Percentiles rank a stretch among this genome's conserved stretches.
These are phyloP conservation scores for Acanthacorydalis orientalis DNA, from an alignment of 2,888 invertebrate genomes.

Conservation along the genomic window DNA sequence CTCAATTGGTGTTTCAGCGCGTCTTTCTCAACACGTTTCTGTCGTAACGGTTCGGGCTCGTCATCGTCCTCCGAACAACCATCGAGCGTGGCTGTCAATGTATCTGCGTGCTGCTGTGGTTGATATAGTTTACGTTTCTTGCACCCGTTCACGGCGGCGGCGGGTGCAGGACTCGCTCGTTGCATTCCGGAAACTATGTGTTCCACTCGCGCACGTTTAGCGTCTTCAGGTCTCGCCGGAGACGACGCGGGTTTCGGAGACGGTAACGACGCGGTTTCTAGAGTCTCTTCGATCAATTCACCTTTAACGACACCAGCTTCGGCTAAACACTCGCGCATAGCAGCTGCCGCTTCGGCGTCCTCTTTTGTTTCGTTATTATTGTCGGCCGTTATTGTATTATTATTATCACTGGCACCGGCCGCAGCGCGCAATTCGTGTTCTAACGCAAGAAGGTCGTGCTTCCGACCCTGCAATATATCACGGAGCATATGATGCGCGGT, in stretches of 20 bases:
- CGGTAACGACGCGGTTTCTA: conserved; percentile 43
- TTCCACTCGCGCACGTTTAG: conserved; percentile 86
- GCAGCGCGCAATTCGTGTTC: conserved; percentile 46
- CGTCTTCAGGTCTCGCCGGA: conserved; percentile 42
- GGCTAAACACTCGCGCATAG: conserved; percentile 42
- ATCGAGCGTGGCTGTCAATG: conserved; percentile 27
- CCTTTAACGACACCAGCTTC: conserved; percentile 38
- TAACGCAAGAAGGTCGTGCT: conserved; percentile 56
- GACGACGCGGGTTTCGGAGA: conserved; percentile 38
- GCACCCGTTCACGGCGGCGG: conserved; percentile 66
- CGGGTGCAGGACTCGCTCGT: conserved; percentile 66
- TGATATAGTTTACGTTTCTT: conserved; percentile 92
- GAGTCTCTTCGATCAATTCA: conserved; percentile 40
- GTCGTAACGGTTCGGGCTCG: conserved; percentile 59
- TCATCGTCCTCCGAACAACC: conserved; percentile 54
- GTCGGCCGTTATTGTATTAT: conserved; percentile 28
- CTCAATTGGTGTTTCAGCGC: conserved; percentile 71
- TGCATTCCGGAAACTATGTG: conserved; percentile 85
- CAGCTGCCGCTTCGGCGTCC: conserved; percentile 26
- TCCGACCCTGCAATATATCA: conserved; percentile 77
- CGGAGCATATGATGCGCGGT: conserved; percentile 71
- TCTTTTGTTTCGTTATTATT: conserved; percentile 34
- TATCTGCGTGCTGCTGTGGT: conserved; percentile 72
- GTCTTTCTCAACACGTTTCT: conserved; percentile 74
- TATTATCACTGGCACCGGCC: conserved; percentile 27